These are phyloP conservation scores for Cetoscarus ocellatus DNA, from an alignment of 2,797 vertebrate species.

Conservation along the genomic window DNA sequence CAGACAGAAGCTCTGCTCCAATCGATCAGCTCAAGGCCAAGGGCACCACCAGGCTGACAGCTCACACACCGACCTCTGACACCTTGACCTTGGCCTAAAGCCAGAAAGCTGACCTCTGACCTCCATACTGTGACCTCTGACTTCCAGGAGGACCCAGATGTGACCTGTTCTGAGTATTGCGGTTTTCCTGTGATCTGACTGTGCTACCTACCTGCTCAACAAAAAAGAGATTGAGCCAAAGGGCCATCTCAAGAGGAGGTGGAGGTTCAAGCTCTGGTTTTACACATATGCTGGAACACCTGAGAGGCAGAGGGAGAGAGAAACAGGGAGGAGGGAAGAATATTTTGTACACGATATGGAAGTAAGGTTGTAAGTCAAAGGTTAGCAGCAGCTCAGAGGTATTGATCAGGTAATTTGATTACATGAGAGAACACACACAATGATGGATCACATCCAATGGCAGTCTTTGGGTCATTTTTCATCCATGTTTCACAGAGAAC, in stretches of 20 bases:
- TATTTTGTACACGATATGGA: conserved; percentile 82
- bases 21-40: conserved; percentile 92
- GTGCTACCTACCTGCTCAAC: conserved; percentile 19
- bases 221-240: conserved; percentile 19
- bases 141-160: conserved; percentile 52
- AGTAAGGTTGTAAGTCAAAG: conserved; percentile 69
- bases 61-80: conserved; percentile 84
- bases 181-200: conserved; percentile 26
- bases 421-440: conserved; percentile 70
- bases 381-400: conserved; percentile 85
- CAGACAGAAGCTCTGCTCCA: conserved; percentile 80
- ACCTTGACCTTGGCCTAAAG: conserved; percentile 91
- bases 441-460: conserved; percentile 45
- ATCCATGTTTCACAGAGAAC: neutral
- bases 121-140: conserved; percentile 71
- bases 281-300: conserved; percentile 88
- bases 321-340: conserved; percentile 32
- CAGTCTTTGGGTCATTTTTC: conserved; percentile 24
- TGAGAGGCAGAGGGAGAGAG: conserved; percentile 57
- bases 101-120: conserved; percentile 85
- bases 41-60: conserved; percentile 87
- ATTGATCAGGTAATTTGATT: conserved; percentile 94
- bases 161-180: conserved; percentile 48
- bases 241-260: conserved; percentile 69
- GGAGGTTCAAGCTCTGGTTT: conserved; percentile 91